phyloP scores from a whole-genome alignment of 2,888 invertebrate genomes.

The Folsomia manolachei region DNA sequence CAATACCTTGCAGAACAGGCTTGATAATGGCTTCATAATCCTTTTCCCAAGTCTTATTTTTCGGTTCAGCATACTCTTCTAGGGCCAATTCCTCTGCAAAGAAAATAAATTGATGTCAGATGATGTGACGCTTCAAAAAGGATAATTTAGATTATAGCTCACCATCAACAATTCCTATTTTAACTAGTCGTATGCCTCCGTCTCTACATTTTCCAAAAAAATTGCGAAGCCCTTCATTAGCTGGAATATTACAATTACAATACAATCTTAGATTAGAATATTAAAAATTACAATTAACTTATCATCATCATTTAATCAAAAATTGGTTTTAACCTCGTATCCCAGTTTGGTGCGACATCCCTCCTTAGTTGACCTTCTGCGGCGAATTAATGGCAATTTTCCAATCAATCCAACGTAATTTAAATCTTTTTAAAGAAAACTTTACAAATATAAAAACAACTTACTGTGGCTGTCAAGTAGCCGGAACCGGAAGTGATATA shows the following conservation, averaged over 20 bases:
- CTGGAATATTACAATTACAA: conserved; percentile 58
- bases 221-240: conserved; percentile 75
- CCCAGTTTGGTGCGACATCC: conserved; percentile 87
- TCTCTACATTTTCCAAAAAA: conserved; percentile 78
- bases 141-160: conserved; percentile 51
- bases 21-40: conserved; percentile 76
- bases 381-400: not conserved
- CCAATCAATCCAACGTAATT: too few relatives aligned
- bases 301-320: not conserved
- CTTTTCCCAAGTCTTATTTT: conserved; percentile 70
- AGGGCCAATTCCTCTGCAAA: conserved; percentile 71
- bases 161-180: conserved; percentile 85
- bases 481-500: too few relatives aligned
- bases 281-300: too few relatives aligned
- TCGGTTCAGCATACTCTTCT: conserved; percentile 64
- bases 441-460: too few relatives aligned
- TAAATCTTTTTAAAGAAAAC: too few relatives aligned
- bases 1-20: conserved; percentile 67
- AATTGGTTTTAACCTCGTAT: conserved; percentile 67
- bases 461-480: too few relatives aligned
- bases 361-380: not conserved
- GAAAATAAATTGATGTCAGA: too few relatives aligned
- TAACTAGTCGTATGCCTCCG: conserved; percentile 74
- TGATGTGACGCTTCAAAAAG: too few relatives aligned
- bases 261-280: not conserved